phyloP scores from a whole-genome alignment of 2,888 invertebrate genomes.

The Megastigmus dorsalis region DNA sequence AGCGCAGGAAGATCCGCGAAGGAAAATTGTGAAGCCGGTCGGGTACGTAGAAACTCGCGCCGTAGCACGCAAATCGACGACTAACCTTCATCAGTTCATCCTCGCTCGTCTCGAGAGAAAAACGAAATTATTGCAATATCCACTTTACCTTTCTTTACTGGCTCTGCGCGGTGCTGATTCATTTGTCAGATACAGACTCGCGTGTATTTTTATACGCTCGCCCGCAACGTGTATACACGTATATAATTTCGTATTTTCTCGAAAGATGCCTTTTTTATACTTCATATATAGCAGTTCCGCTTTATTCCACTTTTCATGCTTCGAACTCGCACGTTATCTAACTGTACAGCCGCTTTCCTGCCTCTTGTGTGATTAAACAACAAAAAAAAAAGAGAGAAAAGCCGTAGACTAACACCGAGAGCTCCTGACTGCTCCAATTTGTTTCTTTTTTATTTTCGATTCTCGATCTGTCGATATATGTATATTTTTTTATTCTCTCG shows the following conservation, averaged over 20 bases:
- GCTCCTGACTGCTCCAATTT: conserved; percentile 28
- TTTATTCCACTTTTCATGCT: conserved; percentile 48
- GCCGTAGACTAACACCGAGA: conserved; percentile 40
- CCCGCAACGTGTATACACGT: too few relatives aligned
- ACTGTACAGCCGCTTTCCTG: conserved; percentile 39
- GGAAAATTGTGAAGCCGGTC: conserved; percentile 57
- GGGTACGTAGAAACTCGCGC: conserved; percentile 73
- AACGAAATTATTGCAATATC: conserved; percentile 34
- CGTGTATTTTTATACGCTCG: too few relatives aligned
- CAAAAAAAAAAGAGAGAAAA: neutral
- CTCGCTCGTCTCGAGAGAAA: conserved; percentile 20
- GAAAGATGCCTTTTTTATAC: conserved; percentile 14
- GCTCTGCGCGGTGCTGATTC: too few relatives aligned
- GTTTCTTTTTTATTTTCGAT: conserved; percentile 32
- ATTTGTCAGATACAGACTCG: too few relatives aligned
- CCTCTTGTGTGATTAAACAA: conserved; percentile 40
- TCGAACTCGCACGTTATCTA: conserved; percentile 47
- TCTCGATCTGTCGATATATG: conserved; percentile 39
- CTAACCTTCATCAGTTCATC: conserved; percentile 59
- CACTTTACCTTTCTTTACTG: neutral
- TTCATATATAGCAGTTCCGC: conserved; percentile 22
- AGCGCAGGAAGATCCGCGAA: conserved; percentile 36
- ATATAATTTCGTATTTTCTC: conserved; percentile 36
- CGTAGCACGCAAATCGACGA: conserved; percentile 73
- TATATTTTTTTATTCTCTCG: neutral